Base-by-base conservation (phyloP, 2,888 invertebrate species). In the Exephanes ischioxanthus region DNA sequence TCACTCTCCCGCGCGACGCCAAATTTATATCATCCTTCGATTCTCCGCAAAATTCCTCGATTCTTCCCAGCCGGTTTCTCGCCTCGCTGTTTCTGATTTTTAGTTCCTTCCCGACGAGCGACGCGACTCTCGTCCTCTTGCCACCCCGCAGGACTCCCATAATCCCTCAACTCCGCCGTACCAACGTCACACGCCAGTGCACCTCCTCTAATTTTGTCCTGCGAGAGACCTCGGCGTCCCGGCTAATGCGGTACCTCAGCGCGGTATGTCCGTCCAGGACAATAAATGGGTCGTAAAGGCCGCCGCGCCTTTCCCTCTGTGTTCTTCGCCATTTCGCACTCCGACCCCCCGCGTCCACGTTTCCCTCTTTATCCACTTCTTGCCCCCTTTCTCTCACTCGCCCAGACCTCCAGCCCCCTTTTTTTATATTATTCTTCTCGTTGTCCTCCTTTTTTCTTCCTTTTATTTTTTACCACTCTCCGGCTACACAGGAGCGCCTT, bases 241-340 rank as follows among this genome's bases (percentile, higher is more conserved):
- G 82, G 85, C 85, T 85, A 85, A 85, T 85, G 85, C 83, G 80
- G 83, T 83, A 72, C 72, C 82, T 68, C 83, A 67, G 85, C 48
- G 67, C 68, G 66, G 72, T 80, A 80, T 77, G 85, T 83, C 83
- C 58, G 82, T 79, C 85, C 81, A 76, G 79, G 85, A 85, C 85
- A 85, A 85, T 82, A 85, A 85, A 85, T 85, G 85, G 85, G 82
- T 85, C 85, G 85, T 85, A 85, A 85, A 85, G 82, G 85, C 79
- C 79, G 73, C 71, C 66, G 70, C 78, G 67, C 70, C 55, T 75
- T 61, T 75, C 45, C 37, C 72, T 41, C 72, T 37, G 19, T 48
- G 45, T 68, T 26, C 26, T 26, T 30, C 45, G 48, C 26, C 30
- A 2, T 63, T 63, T 63, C 30, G 63, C 63, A 33, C 11, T 30